A percentile compares a stretch with the other conserved stretches of the same genome.
Evolutionary conservation across 2,888 invertebrate genomes (phyloP).

Genomic region (Aphodius granarius): DNA sequence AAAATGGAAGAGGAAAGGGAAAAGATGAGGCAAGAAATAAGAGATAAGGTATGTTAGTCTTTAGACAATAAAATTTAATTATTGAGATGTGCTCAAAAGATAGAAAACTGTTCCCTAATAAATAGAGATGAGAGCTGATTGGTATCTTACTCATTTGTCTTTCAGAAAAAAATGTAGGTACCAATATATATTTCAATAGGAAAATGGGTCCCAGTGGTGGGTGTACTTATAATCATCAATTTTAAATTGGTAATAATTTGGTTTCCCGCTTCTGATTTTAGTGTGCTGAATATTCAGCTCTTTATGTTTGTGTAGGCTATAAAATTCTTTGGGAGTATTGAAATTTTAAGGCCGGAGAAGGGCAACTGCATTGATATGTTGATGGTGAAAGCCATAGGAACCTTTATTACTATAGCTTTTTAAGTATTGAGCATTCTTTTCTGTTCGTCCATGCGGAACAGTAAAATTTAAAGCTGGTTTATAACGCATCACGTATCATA

Average conservation of each 20-base stretch:
- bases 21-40: slow-evolving; percentile 98
- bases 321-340: background rate
- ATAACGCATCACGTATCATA: background rate
- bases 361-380: background rate
- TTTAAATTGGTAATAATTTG: background rate
- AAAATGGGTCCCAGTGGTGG: too few species aligned
- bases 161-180: too few species aligned
- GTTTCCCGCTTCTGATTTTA: background rate
- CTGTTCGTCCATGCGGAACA: background rate
- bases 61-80: background rate
- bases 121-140: too few species aligned
- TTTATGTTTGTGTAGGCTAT: background rate
- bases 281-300: background rate
- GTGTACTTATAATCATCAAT: too few species aligned
- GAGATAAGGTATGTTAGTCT: slow-evolving; percentile 85
- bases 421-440: background rate
- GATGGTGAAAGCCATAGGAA: background rate
- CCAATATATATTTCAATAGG: too few species aligned
- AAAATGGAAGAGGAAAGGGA: slow-evolving; percentile 99
- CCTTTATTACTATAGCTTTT: background rate
- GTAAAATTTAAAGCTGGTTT: background rate
- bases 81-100: too few species aligned
- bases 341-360: background rate
- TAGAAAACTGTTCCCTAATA: too few species aligned
- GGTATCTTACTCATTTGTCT: too few species aligned